Conservation (phyloP, 2,888 invertebrate genomes). For the Diarsia brunnea region DNA sequence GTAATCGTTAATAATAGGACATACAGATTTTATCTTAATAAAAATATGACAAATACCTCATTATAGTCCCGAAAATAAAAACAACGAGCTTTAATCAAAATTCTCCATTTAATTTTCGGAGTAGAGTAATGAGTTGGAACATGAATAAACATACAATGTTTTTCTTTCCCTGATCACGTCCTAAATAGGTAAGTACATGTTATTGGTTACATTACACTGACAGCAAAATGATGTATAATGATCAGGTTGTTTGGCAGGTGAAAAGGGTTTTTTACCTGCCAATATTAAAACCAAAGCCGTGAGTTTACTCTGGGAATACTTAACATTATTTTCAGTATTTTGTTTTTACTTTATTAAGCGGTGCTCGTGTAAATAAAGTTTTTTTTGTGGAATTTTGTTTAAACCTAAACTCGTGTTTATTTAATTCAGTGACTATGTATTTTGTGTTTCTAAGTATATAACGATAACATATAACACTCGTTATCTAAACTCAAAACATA, state of each 20-base stretch:
- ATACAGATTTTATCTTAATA: too few species aligned
- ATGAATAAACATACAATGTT: conserved; percentile 32
- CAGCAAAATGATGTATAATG: conserved; percentile 32
- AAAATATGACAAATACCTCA: background rate
- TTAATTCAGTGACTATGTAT: too few species aligned
- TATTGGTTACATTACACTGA: conserved; percentile 12
- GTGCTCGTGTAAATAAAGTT: background rate
- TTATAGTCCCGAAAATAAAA: conserved; percentile 1
- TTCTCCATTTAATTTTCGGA: background rate
- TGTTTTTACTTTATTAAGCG: conserved; percentile 5
- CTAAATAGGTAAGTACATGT: conserved; percentile 25
- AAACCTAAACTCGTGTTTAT: background rate
- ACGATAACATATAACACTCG: background rate
- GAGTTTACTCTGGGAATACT: conserved; percentile 15
- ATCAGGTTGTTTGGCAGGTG: conserved; percentile 36
- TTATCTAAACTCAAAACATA: background rate
- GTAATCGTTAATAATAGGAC: too few species aligned
- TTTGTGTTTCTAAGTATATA: too few species aligned
- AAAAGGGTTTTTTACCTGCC: conserved; percentile 50
- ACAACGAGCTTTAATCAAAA: background rate
- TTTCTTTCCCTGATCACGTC: conserved; percentile 27
- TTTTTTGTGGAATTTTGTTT: background rate
- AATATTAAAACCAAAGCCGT: conserved; percentile 17
- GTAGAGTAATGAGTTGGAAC: conserved; percentile 25
- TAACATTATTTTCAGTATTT: conserved; percentile 31